Evolutionary conservation across 2,113 vertebrate species (phyloP).

Genomic region (Dasyurus viverrinus): DNA sequence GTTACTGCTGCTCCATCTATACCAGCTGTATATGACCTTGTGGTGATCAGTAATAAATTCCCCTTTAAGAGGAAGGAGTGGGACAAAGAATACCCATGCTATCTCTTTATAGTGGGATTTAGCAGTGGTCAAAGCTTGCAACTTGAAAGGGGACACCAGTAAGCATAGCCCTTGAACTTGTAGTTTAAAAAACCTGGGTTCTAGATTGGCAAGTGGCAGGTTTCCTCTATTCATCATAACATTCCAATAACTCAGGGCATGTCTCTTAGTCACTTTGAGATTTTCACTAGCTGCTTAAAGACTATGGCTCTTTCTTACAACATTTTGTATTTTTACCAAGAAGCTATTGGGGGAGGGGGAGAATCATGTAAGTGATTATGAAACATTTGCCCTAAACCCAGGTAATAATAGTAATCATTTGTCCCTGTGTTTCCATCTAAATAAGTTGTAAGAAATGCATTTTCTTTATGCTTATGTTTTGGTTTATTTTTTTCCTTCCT

Average conservation of each 20-base stretch:
- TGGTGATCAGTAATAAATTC: neutral
- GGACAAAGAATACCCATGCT: neutral
- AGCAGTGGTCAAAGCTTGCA: neutral
- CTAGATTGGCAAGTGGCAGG: neutral
- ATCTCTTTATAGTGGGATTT: neutral
- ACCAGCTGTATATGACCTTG: neutral
- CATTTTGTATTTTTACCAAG: neutral
- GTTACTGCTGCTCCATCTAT: neutral
- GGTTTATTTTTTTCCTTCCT: constrained; percentile 54
- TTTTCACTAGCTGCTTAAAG: neutral
- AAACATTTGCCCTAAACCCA: constrained; percentile 54
- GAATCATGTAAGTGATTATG: constrained; percentile 53
- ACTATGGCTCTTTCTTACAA: neutral
- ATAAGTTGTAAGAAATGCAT: constrained; percentile 64
- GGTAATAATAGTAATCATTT: constrained; percentile 73
- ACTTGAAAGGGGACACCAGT: neutral
- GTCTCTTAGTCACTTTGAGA: neutral
- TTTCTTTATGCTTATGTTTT: constrained; percentile 66
- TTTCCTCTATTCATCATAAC: neutral
- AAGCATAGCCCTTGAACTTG: neutral
- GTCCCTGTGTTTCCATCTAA: constrained; percentile 66
- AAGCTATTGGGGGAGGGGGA: constrained; percentile 42
- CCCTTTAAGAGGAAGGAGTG: neutral
- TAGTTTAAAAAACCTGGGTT: neutral
- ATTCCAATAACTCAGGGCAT: neutral